phyloP scores from a whole-genome alignment of 2,113 vertebrate species.

The Myrmecophaga tridactyla region DNA sequence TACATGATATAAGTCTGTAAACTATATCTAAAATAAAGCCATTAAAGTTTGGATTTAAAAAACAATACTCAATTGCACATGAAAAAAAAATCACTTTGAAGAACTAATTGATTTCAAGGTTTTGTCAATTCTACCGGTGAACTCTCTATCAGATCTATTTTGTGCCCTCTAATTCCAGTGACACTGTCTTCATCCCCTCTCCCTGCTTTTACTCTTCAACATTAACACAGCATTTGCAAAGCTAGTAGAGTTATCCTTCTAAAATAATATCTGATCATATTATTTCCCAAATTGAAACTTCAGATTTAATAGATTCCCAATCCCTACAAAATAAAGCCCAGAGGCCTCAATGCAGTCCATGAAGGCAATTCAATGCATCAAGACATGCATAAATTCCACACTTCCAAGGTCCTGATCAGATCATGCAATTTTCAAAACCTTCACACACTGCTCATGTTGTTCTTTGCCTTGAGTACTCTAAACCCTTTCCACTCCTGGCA shows the following conservation, averaged over 20 bases:
- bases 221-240: neutral
- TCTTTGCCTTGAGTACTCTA: neutral
- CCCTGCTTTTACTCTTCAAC: neutral
- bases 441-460: neutral
- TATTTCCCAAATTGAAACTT: neutral
- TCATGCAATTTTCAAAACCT: neutral
- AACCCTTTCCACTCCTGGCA: neutral
- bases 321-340: neutral
- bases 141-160: accelerated
- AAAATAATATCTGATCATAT: too few relatives aligned
- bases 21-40: neutral
- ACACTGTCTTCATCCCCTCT: neutral
- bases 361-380: neutral
- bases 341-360: neutral
- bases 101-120: neutral
- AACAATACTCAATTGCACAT: neutral
- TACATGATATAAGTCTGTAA: neutral
- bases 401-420: neutral
- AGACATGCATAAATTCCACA: neutral
- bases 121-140: neutral
- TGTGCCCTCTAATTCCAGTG: neutral
- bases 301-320: neutral
- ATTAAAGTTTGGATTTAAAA: neutral
- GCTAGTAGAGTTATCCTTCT: neutral
- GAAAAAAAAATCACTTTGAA: neutral